A percentile compares a stretch with the other conserved stretches of the same genome.
Conservation (phyloP, 1,140 invertebrate species). For the Drosophila micromelanica region DNA sequence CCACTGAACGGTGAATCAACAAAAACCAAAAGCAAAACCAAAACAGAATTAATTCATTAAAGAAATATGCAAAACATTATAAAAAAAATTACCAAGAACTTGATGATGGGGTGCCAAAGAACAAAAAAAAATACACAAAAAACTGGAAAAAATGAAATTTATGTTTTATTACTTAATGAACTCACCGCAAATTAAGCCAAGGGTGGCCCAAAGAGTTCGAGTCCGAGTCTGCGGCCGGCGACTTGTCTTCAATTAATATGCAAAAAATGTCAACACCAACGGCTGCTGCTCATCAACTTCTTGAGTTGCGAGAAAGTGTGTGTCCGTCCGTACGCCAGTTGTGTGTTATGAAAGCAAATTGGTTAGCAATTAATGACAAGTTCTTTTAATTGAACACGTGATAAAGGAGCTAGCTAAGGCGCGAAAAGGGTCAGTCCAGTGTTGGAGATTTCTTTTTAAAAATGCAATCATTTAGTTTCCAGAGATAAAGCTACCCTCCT, state of each 20-base stretch:
- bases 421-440: constrained; percentile 28
- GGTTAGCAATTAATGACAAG: constrained; percentile 69
- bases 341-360: constrained; percentile 57
- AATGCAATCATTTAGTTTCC: too few species aligned
- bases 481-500: too few species aligned
- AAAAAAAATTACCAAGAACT: constrained; percentile 63
- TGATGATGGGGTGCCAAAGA: constrained; percentile 32
- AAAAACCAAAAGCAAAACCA: constrained; percentile 72
- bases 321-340: constrained; percentile 36
- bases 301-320: constrained; percentile 27
- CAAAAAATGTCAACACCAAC: constrained; percentile 75
- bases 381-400: constrained; percentile 72
- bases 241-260: constrained; percentile 79
- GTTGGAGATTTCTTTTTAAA: not conserved
- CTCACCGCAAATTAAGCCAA: constrained; percentile 83
- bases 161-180: constrained; percentile 83
- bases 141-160: constrained; percentile 60
- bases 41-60: constrained; percentile 83
- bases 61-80: constrained; percentile 81
- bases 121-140: not conserved
- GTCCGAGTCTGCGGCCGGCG: constrained; percentile 15
- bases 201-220: constrained; percentile 32
- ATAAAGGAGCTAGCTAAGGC: constrained; percentile 13
- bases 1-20: constrained; percentile 82
- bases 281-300: constrained; percentile 59